Percentiles rank a stretch among this genome's conserved stretches.
phyloP scores from a whole-genome alignment of 2,113 vertebrate genomes.

The Cervus canadensis region DNA sequence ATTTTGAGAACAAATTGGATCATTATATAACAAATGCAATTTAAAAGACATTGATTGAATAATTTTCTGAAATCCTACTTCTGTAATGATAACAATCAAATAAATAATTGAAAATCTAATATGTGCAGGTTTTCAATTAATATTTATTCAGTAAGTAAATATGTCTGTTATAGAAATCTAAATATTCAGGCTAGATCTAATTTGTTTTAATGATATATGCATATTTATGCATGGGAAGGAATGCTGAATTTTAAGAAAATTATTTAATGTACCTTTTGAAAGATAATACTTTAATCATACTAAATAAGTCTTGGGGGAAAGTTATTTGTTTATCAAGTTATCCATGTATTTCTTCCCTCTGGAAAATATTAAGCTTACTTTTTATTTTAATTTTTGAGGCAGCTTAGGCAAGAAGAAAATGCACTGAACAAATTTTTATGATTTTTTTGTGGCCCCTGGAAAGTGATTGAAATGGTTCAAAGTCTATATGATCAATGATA shows the following conservation, averaged over 20 bases:
- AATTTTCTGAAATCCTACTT: background rate
- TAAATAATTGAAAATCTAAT: background rate
- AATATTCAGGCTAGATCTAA: background rate
- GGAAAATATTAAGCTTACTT: background rate
- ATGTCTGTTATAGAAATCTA: background rate
- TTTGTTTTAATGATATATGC: background rate
- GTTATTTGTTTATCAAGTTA: background rate
- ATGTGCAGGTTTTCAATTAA: background rate
- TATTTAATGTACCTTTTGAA: background rate
- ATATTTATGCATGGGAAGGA: background rate
- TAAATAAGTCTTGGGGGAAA: background rate
- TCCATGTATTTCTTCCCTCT: background rate
- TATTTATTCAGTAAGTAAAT: background rate
- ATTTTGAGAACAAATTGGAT: background rate
- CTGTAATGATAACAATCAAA: background rate
- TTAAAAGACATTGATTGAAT: background rate
- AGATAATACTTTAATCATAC: background rate
- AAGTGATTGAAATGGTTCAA: conserved; percentile 17
- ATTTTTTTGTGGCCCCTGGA: background rate
- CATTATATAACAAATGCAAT: background rate
- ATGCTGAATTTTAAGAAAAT: background rate
- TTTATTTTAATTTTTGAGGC: background rate
- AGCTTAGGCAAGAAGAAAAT: background rate
- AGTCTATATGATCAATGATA: background rate
- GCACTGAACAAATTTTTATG: background rate